Evolutionary conservation across 1,140 invertebrate genomes (phyloP).

Genomic region (Drosophila fuyamai): DNA sequence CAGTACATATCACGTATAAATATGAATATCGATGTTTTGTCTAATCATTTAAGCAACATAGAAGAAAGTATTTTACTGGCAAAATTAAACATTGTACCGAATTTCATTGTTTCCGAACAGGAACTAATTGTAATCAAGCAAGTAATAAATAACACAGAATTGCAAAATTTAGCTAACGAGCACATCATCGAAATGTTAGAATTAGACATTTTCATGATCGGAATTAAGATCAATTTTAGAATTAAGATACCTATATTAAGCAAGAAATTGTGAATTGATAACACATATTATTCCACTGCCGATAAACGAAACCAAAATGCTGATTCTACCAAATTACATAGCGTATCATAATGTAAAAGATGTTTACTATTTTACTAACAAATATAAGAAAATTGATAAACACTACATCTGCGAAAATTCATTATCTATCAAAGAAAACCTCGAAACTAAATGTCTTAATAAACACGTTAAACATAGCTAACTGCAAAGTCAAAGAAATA

Average conservation of each 20-base stretch:
- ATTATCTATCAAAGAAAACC: background rate
- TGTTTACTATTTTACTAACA: background rate
- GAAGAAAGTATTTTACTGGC: too few species aligned
- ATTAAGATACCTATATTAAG: background rate
- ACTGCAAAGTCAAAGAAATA: too few species aligned
- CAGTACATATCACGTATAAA: too few species aligned
- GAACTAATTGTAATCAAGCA: too few species aligned
- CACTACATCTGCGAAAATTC: conserved; percentile 1
- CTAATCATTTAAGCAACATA: too few species aligned
- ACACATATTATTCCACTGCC: background rate
- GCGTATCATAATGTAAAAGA: conserved; percentile 2
- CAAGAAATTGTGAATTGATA: background rate
- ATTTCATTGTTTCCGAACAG: too few species aligned
- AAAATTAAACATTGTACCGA: too few species aligned
- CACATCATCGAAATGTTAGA: background rate
- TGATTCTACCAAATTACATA: background rate
- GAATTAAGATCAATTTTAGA: conserved; percentile 1
- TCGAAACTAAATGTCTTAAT: background rate
- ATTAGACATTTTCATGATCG: background rate
- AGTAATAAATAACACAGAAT: too few species aligned
- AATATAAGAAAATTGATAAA: background rate
- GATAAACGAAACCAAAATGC: background rate
- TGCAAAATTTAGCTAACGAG: too few species aligned
- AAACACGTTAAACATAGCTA: too few species aligned
- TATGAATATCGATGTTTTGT: too few species aligned